phyloP scores from a whole-genome alignment of 2,113 vertebrate species.

The zebrafish (Danio rerio) region GRCz12tu NC_133188.1:55510501-55511000 shows the following conservation, averaged over 20 bases:
- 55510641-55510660: background rate
- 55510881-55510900: background rate
- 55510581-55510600: background rate
- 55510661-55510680: too few relatives aligned
- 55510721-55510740: too few relatives aligned
- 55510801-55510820: background rate
- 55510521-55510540: background rate
- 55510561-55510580: background rate
- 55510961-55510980: background rate
- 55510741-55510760: too few relatives aligned
- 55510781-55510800: background rate
- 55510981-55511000: background rate
- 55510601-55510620: background rate
- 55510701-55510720: too few relatives aligned
- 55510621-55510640: background rate
- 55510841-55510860: background rate
- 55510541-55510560: conserved; percentile 13
- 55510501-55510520: background rate
- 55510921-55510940: background rate
- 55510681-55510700: too few relatives aligned
- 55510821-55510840: background rate
- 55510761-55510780: too few relatives aligned
- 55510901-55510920: background rate
- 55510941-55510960: background rate
- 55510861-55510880: background rate